Conservation (phyloP, 2,113 vertebrate species). For the Manacus vitellinus region DNA sequence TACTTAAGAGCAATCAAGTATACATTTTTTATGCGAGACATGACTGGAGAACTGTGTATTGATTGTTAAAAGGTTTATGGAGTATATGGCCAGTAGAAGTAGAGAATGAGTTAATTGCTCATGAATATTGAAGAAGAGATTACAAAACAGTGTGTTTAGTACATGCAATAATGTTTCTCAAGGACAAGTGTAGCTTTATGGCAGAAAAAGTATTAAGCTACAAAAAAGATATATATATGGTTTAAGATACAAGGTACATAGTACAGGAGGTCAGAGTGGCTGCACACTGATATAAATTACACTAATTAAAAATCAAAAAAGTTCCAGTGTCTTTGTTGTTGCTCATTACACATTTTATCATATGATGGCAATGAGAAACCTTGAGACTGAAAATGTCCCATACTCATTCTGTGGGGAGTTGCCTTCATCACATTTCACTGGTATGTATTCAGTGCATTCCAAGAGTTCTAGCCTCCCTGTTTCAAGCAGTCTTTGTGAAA, state of each 20-base stretch:
- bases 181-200: not conserved
- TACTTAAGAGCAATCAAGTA: constrained; percentile 17
- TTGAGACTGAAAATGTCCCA: not conserved
- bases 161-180: not conserved
- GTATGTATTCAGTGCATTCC: not conserved
- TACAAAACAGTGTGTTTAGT: not conserved
- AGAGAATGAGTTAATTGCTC: not conserved
- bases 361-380: not conserved
- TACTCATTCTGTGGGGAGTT: not conserved
- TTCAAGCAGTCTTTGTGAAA: not conserved
- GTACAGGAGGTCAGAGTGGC: not conserved
- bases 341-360: not conserved
- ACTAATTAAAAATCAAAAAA: not conserved
- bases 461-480: not conserved
- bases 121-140: not conserved
- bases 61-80: constrained; percentile 34
- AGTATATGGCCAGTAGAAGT: not conserved
- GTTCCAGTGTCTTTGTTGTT: not conserved
- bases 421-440: not conserved
- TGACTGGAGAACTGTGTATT: not conserved
- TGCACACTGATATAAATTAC: not conserved
- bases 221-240: not conserved
- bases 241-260: not conserved
- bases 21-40: not conserved
- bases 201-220: not conserved